Evolutionary conservation across 35 echinoderm and acorn worm genomes (phyloP).

Genomic region (Holothuria glaberrima): DNA sequence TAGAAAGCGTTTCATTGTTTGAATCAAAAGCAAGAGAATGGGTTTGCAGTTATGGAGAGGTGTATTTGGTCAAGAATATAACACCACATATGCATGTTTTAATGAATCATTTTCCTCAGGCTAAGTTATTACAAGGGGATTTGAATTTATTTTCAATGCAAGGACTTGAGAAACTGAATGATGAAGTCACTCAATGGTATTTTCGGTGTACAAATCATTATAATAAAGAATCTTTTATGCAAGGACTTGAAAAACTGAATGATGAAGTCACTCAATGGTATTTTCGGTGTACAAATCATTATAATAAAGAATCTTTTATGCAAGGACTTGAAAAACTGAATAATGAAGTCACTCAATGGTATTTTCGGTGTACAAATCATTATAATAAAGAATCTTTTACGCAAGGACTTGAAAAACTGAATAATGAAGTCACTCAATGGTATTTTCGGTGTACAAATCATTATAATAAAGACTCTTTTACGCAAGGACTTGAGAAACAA

Average conservation of each 20-base stretch:
- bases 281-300: slow-evolving; percentile 12
- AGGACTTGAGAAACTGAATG: slow-evolving; percentile 74
- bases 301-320: slow-evolving; percentile 20
- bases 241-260: slow-evolving; percentile 74
- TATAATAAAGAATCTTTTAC: neutral
- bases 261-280: slow-evolving; percentile 51
- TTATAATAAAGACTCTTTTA: neutral
- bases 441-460: slow-evolving; percentile 18
- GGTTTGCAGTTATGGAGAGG: slow-evolving; percentile 42
- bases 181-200: slow-evolving; percentile 51
- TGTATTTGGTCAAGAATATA: slow-evolving; percentile 68
- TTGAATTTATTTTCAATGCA: slow-evolving; percentile 56
- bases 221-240: neutral
- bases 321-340: slow-evolving; percentile 80
- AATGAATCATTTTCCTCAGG: slow-evolving; percentile 67
- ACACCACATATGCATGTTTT: slow-evolving; percentile 82
- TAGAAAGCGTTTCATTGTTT: neutral
- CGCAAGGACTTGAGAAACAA: slow-evolving; percentile 5
- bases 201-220: slow-evolving; percentile 12
- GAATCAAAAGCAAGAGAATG: slow-evolving; percentile 27
- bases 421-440: slow-evolving; percentile 54
- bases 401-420: slow-evolving; percentile 77
- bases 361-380: slow-evolving; percentile 12
- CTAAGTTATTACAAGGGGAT: slow-evolving; percentile 61
- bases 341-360: slow-evolving; percentile 50